Percentiles rank a stretch among this genome's conserved stretches.
These are phyloP conservation scores for Scotopteryx bipunctaria DNA, from an alignment of 2,888 invertebrate species.

Conservation along the genomic window DNA sequence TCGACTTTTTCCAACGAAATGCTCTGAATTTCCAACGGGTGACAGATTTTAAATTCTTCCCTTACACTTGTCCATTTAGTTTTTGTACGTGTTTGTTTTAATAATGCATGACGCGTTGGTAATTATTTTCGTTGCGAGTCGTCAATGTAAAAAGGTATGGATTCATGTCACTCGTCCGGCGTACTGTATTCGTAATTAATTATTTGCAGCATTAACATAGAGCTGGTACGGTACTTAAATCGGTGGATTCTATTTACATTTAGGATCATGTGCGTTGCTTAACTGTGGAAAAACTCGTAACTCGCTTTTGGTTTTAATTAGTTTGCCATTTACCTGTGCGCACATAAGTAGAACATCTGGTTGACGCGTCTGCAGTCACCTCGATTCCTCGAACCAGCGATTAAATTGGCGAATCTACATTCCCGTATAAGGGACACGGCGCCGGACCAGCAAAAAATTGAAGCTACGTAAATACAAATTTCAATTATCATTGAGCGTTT, in stretches of 20 bases:
- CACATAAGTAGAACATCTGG: constrained; percentile 53
- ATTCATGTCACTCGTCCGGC: constrained; percentile 57
- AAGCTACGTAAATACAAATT: constrained; percentile 78
- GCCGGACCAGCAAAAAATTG: constrained; percentile 65
- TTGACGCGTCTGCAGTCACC: constrained; percentile 56
- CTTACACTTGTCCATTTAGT: constrained; percentile 75
- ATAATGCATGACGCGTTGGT: constrained; percentile 78
- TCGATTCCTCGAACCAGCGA: constrained; percentile 64
- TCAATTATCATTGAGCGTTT: constrained; percentile 79
- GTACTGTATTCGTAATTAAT: constrained; percentile 46
- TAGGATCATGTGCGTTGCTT: constrained; percentile 26
- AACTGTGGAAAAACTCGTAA: constrained; percentile 14
- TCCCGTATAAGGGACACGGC: constrained; percentile 69
- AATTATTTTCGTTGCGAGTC: constrained; percentile 72
- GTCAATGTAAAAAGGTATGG: constrained; percentile 54
- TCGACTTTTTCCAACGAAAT: constrained; percentile 68
- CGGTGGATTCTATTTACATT: constrained; percentile 44
- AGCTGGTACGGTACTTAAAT: constrained; percentile 34
- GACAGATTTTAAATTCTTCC: constrained; percentile 82
- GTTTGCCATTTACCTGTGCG: constrained; percentile 43
- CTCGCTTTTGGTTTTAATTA: constrained; percentile 50
- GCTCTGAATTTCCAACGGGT: constrained; percentile 77
- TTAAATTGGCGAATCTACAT: constrained; percentile 77
- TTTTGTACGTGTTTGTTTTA: constrained; percentile 68
- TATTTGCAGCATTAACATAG: constrained; percentile 37